phyloP scores from a whole-genome alignment of 2,888 invertebrate species.

The Schizotus pectinicornis region DNA sequence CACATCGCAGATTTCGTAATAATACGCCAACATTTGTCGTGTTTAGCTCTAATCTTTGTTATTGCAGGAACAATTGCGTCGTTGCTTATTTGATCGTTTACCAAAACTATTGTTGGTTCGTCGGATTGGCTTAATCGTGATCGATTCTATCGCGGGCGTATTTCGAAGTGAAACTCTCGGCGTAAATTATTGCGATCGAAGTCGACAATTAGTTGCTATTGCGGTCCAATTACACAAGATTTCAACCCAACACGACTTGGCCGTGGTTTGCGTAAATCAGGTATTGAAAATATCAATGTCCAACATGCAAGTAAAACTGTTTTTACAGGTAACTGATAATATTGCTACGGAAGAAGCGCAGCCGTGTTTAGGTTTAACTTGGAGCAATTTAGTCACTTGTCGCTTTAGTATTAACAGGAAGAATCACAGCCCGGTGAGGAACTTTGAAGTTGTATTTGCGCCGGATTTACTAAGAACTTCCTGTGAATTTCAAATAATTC shows the following conservation, averaged over 20 bases:
- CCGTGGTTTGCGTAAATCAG: constrained; percentile 76
- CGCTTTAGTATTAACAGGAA: constrained; percentile 61
- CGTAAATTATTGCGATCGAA: constrained; percentile 58
- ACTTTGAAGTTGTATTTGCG: constrained; percentile 64
- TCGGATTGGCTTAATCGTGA: constrained; percentile 64
- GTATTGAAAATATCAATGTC: constrained; percentile 56
- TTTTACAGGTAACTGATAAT: constrained; percentile 54
- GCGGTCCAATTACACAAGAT: constrained; percentile 64
- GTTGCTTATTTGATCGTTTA: constrained; percentile 63
- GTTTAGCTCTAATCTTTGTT: constrained; percentile 19
- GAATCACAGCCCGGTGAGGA: constrained; percentile 44
- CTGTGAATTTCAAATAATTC: constrained; percentile 61
- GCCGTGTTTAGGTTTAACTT: constrained; percentile 70
- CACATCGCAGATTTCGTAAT: constrained; percentile 65
- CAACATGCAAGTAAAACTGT: constrained; percentile 7
- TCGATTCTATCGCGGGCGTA: constrained; percentile 78
- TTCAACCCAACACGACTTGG: constrained; percentile 62
- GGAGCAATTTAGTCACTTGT: constrained; percentile 70
- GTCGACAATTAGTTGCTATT: constrained; percentile 64
- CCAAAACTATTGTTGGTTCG: constrained; percentile 60
- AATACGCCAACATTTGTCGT: neutral
- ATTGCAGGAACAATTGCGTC: constrained; percentile 62
- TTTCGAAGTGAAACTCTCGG: constrained; percentile 65
- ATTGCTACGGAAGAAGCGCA: constrained; percentile 51
- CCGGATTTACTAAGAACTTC: constrained; percentile 62